Evolutionary conservation across 2,113 vertebrate species (phyloP).

Genomic region (Psettodes erumei): DNA sequence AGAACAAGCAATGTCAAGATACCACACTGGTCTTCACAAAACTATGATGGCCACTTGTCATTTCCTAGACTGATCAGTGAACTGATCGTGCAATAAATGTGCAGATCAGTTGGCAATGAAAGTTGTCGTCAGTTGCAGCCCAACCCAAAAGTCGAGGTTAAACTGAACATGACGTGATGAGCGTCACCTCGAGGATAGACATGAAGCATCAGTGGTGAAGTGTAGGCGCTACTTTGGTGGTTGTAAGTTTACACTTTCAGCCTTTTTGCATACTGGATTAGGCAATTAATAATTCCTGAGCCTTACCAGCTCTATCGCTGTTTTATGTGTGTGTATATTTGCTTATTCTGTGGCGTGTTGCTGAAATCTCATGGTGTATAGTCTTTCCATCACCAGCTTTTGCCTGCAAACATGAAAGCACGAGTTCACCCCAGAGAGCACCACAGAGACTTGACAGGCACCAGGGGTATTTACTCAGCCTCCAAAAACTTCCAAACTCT

Average conservation of each 20-base stretch:
- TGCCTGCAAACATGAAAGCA: constrained; percentile 40
- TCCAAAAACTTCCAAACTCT: constrained; percentile 63
- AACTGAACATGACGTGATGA: background rate
- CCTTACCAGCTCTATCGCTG: constrained; percentile 4
- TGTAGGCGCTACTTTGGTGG: background rate
- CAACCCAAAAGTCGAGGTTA: background rate
- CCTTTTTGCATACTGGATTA: background rate
- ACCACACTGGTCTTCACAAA: background rate
- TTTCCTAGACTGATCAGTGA: background rate
- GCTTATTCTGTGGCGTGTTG: constrained; percentile 12
- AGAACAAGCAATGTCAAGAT: background rate
- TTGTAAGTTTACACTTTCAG: background rate
- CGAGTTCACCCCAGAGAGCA: constrained; percentile 50
- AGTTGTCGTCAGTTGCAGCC: background rate
- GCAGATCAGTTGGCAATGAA: background rate
- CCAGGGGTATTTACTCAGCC: constrained; percentile 65
- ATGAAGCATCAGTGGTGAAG: background rate
- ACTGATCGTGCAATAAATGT: background rate
- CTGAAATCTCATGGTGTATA: constrained; percentile 16
- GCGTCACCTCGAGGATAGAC: background rate
- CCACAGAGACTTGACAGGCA: constrained; percentile 55
- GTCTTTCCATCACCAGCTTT: constrained; percentile 25
- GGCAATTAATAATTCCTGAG: constrained; percentile 20
- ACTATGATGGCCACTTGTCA: background rate
- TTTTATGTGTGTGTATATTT: constrained; percentile 35